Evolutionary conservation across 2,888 invertebrate genomes (phyloP).

Genomic region (Neoitamus cyanurus): DNA sequence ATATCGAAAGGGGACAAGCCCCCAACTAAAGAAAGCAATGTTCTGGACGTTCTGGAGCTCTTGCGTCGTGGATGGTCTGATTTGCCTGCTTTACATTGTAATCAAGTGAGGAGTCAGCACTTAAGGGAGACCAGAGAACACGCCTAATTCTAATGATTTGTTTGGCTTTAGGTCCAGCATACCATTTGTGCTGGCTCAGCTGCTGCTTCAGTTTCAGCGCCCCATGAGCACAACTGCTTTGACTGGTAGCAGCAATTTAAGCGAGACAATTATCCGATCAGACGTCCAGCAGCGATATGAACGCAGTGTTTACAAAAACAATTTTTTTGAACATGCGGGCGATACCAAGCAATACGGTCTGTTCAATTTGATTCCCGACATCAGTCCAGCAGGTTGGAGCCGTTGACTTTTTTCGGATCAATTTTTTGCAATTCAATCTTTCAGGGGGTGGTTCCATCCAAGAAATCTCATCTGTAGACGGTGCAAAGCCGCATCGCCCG

Average conservation of each 20-base stretch:
- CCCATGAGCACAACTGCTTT: conserved; percentile 47
- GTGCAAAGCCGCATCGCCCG: neutral
- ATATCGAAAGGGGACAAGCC: conserved; percentile 70
- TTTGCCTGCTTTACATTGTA: conserved; percentile 67
- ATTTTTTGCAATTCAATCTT: neutral
- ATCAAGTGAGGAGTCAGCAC: conserved; percentile 61
- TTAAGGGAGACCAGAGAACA: neutral
- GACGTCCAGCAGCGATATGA: neutral
- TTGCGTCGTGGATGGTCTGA: conserved; percentile 73
- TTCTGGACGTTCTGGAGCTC: conserved; percentile 76
- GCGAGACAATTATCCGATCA: neutral
- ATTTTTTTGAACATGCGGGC: conserved; percentile 7
- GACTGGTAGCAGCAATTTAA: neutral
- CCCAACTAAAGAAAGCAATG: conserved; percentile 74
- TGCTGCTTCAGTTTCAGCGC: conserved; percentile 63
- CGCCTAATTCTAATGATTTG: neutral
- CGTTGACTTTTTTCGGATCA: neutral
- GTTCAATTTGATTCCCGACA: conserved; percentile 24
- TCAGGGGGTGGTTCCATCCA: neutral
- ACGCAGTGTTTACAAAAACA: neutral
- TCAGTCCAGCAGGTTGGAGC: neutral
- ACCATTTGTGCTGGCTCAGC: conserved; percentile 64
- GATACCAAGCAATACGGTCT: neutral
- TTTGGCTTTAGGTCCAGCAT: conserved; percentile 60
- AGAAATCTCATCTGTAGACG: neutral